phyloP scores from a whole-genome alignment of 1,140 invertebrate genomes.

The Drosophila repletoides region DNA sequence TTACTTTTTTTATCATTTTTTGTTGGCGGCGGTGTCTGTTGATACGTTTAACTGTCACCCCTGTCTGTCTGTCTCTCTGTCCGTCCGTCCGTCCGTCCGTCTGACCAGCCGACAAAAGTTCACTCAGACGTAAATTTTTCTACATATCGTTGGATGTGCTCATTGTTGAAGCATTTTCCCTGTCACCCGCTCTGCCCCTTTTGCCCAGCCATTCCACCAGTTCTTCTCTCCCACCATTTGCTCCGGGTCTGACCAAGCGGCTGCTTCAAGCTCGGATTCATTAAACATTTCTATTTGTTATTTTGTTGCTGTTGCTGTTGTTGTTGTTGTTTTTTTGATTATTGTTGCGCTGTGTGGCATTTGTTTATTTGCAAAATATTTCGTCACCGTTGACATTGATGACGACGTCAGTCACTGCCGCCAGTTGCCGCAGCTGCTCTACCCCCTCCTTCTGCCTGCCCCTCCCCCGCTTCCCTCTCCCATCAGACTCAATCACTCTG shows the following conservation, averaged over 20 bases:
- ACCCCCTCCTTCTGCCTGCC: neutral
- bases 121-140: constrained; percentile 73
- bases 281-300: constrained; percentile 77
- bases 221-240: neutral
- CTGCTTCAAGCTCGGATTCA: constrained; percentile 45
- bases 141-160: constrained; percentile 54
- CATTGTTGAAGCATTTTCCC: constrained; percentile 52
- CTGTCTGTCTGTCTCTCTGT: neutral
- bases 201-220: neutral
- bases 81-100: neutral
- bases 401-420: constrained; percentile 10
- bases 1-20: constrained; percentile 22
- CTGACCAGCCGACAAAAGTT: constrained; percentile 47
- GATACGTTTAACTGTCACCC: constrained; percentile 42
- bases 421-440: constrained; percentile 8
- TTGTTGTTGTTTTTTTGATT: constrained; percentile 15
- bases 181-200: neutral
- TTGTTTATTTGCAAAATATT: constrained; percentile 71
- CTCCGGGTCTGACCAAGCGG: neutral
- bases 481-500: constrained; percentile 1
- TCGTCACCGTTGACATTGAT: constrained; percentile 72
- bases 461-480: neutral
- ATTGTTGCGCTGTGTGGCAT: constrained; percentile 22
- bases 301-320: constrained; percentile 32
- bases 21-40: constrained; percentile 32